Percentiles rank a stretch among this genome's conserved stretches.
Evolutionary conservation across 2,888 invertebrate genomes (phyloP).

Genomic region (Sussaba pulchella): DNA sequence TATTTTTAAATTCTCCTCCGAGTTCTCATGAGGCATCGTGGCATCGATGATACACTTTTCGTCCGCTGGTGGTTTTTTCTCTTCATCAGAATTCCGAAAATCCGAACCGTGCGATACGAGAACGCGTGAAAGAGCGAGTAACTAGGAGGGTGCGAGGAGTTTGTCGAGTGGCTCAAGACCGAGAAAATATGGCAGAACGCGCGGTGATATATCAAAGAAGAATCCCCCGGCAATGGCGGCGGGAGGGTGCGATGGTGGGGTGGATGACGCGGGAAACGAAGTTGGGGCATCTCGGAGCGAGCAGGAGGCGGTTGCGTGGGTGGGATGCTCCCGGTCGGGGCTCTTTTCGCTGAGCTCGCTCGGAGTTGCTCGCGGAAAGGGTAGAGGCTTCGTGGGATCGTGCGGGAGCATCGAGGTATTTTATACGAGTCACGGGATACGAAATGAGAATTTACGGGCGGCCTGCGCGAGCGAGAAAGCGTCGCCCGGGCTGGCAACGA

Average conservation of each 20-base stretch:
- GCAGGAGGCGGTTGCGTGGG: conserved; percentile 22
- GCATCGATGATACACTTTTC: too few relatives aligned
- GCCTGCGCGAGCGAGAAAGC: conserved; percentile 73
- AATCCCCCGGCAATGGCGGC: conserved; percentile 60
- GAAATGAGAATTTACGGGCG: conserved; percentile 83
- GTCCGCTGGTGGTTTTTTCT: too few relatives aligned
- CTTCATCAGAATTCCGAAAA: conserved; percentile 27
- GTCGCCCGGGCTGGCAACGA: conserved; percentile 22
- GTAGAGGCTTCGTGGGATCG: conserved; percentile 61
- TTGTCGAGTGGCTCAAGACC: conserved; percentile 36
- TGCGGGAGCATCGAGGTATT: conserved; percentile 73
- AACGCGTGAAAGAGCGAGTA: conserved; percentile 37
- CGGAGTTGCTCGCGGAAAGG: conserved; percentile 66
- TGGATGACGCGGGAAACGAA: conserved; percentile 43
- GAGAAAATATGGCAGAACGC: conserved; percentile 32
- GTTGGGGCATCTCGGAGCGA: conserved; percentile 51
- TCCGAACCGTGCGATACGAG: conserved; percentile 19
- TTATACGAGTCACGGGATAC: conserved; percentile 82
- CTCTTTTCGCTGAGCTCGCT: conserved; percentile 58
- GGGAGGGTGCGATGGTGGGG: conserved; percentile 67
- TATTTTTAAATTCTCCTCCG: too few relatives aligned
- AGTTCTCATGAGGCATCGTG: too few relatives aligned
- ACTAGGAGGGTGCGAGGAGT: conserved; percentile 29
- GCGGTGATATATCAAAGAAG: conserved; percentile 78
- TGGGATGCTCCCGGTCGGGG: conserved; percentile 19